These are phyloP conservation scores for Coptodon rendalli DNA, from an alignment of 2,113 vertebrate genomes.

Conservation along the genomic window DNA sequence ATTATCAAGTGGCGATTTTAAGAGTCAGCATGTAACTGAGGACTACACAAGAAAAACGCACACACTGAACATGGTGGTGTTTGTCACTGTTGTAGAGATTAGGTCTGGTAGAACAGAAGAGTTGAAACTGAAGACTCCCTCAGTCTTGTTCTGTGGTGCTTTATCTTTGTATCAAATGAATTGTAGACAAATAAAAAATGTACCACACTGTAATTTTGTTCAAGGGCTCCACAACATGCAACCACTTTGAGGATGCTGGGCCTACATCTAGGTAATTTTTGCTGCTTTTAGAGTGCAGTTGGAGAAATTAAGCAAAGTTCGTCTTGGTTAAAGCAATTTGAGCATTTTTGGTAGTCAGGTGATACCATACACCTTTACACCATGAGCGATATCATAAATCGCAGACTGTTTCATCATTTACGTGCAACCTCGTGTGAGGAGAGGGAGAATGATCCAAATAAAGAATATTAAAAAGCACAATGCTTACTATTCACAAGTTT, in stretches of 20 bases:
- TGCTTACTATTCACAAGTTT: not conserved
- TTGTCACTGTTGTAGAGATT: not conserved
- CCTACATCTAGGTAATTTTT: not conserved
- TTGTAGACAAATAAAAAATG: not conserved
- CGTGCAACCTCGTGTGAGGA: not conserved
- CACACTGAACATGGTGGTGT: not conserved
- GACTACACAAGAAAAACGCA: not conserved
- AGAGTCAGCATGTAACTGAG: not conserved
- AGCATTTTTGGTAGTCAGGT: not conserved
- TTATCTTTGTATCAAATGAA: not conserved
- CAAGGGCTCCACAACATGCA: not conserved
- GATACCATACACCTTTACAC: not conserved
- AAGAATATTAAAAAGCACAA: not conserved
- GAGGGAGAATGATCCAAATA: not conserved
- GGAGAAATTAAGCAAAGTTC: not conserved
- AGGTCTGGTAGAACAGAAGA: not conserved
- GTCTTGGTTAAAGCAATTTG: not conserved
- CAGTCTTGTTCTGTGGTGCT: not conserved
- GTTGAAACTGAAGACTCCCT: not conserved
- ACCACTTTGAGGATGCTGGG: not conserved
- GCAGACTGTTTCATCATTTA: not conserved
- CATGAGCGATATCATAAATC: not conserved
- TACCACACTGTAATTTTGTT: not conserved
- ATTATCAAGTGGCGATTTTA: not conserved
- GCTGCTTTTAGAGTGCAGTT: not conserved